These are phyloP conservation scores for Crocallis elinguaria DNA, from an alignment of 2,888 invertebrate genomes.

Conservation along the genomic window DNA sequence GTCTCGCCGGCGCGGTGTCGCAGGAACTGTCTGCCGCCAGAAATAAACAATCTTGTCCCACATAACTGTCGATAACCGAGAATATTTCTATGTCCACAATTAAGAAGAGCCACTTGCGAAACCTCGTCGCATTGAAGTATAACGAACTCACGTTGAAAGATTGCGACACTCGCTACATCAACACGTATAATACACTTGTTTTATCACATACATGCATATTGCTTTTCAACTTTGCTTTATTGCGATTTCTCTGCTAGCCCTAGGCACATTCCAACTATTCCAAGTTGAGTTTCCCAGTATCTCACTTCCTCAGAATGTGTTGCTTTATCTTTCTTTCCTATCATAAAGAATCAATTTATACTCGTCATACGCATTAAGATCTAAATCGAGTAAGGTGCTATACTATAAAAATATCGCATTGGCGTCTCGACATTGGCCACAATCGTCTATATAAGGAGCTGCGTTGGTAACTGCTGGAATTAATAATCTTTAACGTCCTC, in stretches of 20 bases:
- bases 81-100: slow-evolving; percentile 55
- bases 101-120: slow-evolving; percentile 47
- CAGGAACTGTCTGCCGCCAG: slow-evolving; percentile 59
- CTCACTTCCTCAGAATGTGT: slow-evolving; percentile 37
- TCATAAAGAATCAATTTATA: slow-evolving; percentile 48
- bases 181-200: background rate
- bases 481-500: slow-evolving; percentile 58
- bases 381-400: slow-evolving; percentile 46
- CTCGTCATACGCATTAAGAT: slow-evolving; percentile 47
- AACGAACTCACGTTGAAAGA: slow-evolving; percentile 24
- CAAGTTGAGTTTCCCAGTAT: slow-evolving; percentile 18
- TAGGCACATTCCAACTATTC: slow-evolving; percentile 12
- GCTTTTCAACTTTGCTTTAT: background rate
- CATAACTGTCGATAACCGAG: slow-evolving; percentile 62
- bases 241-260: slow-evolving; percentile 6
- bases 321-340: slow-evolving; percentile 39
- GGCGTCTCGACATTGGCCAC: slow-evolving; percentile 60
- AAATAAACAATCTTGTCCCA: slow-evolving; percentile 71
- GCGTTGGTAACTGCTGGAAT: slow-evolving; percentile 58
- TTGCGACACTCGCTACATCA: slow-evolving; percentile 9
- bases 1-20: slow-evolving; percentile 46
- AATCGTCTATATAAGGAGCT: slow-evolving; percentile 58
- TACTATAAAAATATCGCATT: slow-evolving; percentile 52
- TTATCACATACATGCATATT: background rate
- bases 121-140: slow-evolving; percentile 45